Conservation (phyloP, 2,888 invertebrate species). For the Oscheius sp. region DNA sequence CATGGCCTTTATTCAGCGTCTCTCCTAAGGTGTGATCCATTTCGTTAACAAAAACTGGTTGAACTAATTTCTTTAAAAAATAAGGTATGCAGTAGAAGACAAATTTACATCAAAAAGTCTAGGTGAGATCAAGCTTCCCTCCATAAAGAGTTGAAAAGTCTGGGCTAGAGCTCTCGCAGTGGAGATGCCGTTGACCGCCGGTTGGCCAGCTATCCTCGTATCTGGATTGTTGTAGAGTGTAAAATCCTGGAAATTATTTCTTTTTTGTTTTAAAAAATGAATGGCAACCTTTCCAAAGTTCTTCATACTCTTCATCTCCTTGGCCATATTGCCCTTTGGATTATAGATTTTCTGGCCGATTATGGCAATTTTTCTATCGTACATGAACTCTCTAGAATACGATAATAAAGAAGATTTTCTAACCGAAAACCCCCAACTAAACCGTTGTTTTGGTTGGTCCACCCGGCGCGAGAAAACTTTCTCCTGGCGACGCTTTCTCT, state of each 20-base stretch:
- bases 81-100: neutral
- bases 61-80: slow-evolving; percentile 1
- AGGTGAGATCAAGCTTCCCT: slow-evolving; percentile 55
- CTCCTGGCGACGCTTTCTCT: neutral
- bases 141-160: slow-evolving; percentile 68
- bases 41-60: slow-evolving; percentile 34
- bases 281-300: slow-evolving; percentile 35
- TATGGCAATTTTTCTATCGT: slow-evolving; percentile 37
- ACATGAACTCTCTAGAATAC: slow-evolving; percentile 34
- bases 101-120: slow-evolving; percentile 40
- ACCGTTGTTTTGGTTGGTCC: too few relatives aligned
- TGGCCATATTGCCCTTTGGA: slow-evolving; percentile 41
- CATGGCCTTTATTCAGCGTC: slow-evolving; percentile 45
- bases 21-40: slow-evolving; percentile 50
- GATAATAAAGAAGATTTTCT: neutral
- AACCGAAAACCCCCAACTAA: too few relatives aligned
- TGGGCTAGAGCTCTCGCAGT: slow-evolving; percentile 69
- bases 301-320: slow-evolving; percentile 39
- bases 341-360: slow-evolving; percentile 43
- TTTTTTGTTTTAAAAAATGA: slow-evolving; percentile 30
- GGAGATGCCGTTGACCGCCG: slow-evolving; percentile 67
- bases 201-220: slow-evolving; percentile 60
- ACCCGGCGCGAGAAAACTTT: too few relatives aligned
- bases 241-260: neutral
- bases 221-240: slow-evolving; percentile 65